Evolutionary conservation across 1,140 invertebrate genomes (phyloP), one percentile per base, ranked within the genome.

Genomic region (Drosophila takahashii): DNA sequence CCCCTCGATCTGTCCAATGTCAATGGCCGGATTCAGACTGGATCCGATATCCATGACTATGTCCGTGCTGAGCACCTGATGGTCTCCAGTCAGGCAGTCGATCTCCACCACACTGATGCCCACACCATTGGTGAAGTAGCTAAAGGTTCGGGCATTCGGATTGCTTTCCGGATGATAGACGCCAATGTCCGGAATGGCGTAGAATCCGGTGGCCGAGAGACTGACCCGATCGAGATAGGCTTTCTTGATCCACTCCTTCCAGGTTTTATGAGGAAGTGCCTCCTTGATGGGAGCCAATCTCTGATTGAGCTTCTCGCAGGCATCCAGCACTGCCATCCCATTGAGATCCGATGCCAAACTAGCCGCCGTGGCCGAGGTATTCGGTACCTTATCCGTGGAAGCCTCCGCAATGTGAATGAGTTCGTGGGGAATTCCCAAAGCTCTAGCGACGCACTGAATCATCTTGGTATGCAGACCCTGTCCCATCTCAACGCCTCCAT

Each of bases 401-500:
- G 97, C 98, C 93, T 99, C 98, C 52, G 94, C 94, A 22, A 98
- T 97, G 87, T 98, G 95, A 80, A 99, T 97, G 83, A 96, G 95
- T 0, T 95, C 94, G 8, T 94, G 90, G 29, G 96, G 94, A 16
- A 98, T 95, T 34, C 94, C 95, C 3, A 99, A 93, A 3, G 94
- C 94, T 71, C 95, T 93, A 45, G 96, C 96, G 0, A 96, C 96
- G 32, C 97, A 95, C 94, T 98, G 97, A 62, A 98, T 96, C 95
- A 98, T 98, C 93, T 99, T 99, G 0, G 97, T 99, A 84, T 99
- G 96, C 0, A 99, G 92, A 2, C 98, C 98, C 93, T 99, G 98
- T 0, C 98, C 98, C 96, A 99, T 99, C 94, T 99, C 98, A 15
- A 96, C 96, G 16, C 98, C 98, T 42, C 97, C 97, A 91, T 99